Evolutionary conservation across 2,888 invertebrate genomes (phyloP), one percentile per base, ranked within the genome.

Genomic region (Capitulum mitella): DNA sequence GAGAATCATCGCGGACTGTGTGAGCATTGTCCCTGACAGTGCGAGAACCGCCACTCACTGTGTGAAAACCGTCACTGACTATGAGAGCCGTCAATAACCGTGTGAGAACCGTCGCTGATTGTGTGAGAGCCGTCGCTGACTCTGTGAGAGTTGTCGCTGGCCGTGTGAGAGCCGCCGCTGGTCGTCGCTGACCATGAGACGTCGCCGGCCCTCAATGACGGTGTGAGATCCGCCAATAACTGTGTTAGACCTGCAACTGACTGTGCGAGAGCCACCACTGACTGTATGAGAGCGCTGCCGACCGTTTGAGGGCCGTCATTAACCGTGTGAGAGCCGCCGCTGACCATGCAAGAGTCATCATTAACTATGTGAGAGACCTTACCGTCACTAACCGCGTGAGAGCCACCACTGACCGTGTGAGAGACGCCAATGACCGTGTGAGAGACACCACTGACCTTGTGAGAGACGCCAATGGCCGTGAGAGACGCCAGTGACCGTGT

Each of bases 301-400:
- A 46, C 10, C 46, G 46, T 46, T 10, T 46, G 46, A 46, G 46
- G 14, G 46, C 46, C 14, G 14, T 5, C 43, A 43, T 12, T 43
- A 12, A 74, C 43, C 12, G 79, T 76, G n/a, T 82, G 82, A 3
- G 87, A 87, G 82, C 87, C 86, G 79, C 89, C 89, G 40, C 77
- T 80, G 26, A 74, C 43, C 12, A 79, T 76, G n/a, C 82, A 81
- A 3, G 87, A 87, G 82, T 87, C 46, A 16, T 14, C 51, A 19
- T 16, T 51, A 16, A 51, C 51, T 16, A 16, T 51, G 12, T 51
- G 51, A 51, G 3, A 16, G 12, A 6, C 6, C 16, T 14, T 16
- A 6, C n/a, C n/a, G n/a, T n/a, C n/a, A 51, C 16, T 51, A 16
- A 51, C 51, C 51, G 51, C 16, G 12, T 51, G 22, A 16, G 8